Percentiles rank a stretch among this genome's conserved stretches.
Evolutionary conservation across 2,113 vertebrate species (phyloP).

Genomic region (Periophthalmus modestus): DNA sequence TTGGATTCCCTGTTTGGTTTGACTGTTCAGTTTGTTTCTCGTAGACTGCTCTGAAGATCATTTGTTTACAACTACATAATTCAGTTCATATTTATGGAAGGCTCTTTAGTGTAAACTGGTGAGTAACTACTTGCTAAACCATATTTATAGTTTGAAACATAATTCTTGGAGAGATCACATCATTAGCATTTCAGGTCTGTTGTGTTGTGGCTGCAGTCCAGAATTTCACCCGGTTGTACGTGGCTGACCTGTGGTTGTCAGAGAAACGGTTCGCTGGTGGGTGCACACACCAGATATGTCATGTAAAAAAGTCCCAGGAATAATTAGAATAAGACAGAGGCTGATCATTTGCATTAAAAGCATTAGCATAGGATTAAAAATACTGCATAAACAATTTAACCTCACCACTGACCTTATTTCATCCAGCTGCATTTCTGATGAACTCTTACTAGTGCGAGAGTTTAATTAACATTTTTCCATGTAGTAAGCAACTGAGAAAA

Average conservation of each 20-base stretch:
- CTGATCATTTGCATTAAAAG: background rate
- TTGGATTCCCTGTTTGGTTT: no score
- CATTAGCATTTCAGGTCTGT: background rate
- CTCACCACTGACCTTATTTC: background rate
- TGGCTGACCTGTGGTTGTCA: background rate
- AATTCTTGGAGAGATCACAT: background rate
- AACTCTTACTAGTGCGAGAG: background rate
- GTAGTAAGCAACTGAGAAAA: background rate
- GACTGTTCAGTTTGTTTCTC: no score
- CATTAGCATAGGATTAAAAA: conserved; percentile 5
- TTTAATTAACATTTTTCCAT: conserved; percentile 2
- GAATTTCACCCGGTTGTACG: background rate
- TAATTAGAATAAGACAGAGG: background rate
- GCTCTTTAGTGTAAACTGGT: background rate
- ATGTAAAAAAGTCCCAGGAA: background rate
- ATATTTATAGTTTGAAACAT: background rate
- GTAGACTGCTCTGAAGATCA: no score
- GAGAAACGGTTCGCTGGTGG: background rate
- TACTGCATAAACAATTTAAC: conserved; percentile 1
- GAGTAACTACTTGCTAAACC: background rate
- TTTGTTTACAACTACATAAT: no score
- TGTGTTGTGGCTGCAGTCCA: background rate
- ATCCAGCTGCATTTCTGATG: background rate
- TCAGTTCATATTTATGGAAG: no score
- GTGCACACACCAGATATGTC: background rate